Percentiles rank a stretch among this genome's conserved stretches.
phyloP scores from a whole-genome alignment of 2,797 vertebrate genomes.

The Bradypodion ventrale region DNA sequence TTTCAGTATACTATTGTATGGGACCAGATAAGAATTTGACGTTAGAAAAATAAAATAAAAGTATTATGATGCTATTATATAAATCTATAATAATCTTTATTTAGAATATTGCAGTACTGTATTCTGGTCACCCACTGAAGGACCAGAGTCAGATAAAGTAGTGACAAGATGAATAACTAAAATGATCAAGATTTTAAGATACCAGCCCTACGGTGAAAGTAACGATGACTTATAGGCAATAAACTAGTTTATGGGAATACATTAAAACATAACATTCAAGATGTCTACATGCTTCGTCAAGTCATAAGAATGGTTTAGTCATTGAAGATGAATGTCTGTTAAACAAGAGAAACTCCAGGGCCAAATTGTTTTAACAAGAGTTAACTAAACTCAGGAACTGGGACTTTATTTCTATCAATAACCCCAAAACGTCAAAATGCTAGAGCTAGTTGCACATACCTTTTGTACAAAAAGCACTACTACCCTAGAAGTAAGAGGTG shows the following conservation, averaged over 20 bases:
- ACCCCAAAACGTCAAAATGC: not conserved
- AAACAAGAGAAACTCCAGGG: not conserved
- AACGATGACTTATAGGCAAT: not conserved
- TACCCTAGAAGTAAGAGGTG: not conserved
- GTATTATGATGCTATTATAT: not conserved
- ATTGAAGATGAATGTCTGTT: not conserved
- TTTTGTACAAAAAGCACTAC: not conserved
- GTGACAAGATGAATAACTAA: not conserved
- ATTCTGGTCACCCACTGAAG: not conserved
- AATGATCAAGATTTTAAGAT: not conserved
- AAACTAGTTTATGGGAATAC: not conserved
- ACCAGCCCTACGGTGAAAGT: not conserved
- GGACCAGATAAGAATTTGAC: too few species aligned
- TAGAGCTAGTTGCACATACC: not conserved
- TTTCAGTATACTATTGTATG: too few species aligned
- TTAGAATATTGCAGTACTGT: not conserved
- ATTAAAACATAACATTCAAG: not conserved
- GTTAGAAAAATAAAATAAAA: too few species aligned
- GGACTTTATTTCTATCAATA: not conserved
- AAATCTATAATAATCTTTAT: not conserved
- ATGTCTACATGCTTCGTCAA: not conserved
- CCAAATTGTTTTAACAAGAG: not conserved
- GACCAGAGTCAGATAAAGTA: not conserved
- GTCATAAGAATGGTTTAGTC: not conserved
- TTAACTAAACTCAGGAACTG: not conserved